These are phyloP conservation scores for Gnathonemus echidnorhynchus DNA, from an alignment of 2,113 vertebrate species.

Conservation along the genomic window DNA sequence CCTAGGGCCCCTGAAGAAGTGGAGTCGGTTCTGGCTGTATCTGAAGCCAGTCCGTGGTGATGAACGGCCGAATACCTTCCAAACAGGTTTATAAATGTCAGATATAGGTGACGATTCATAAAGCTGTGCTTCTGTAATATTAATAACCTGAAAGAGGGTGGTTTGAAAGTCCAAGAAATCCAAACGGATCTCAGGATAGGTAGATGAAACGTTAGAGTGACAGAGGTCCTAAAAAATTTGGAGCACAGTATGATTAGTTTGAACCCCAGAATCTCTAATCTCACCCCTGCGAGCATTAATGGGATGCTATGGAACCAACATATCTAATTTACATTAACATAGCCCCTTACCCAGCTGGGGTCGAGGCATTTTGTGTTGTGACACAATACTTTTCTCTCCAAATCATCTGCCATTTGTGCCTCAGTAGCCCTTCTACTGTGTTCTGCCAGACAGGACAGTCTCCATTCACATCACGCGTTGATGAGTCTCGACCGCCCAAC, in stretches of 20 bases:
- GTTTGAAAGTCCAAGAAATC: background rate
- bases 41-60: background rate
- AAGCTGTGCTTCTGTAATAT: background rate
- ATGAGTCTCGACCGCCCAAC: too few relatives aligned
- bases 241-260: too few relatives aligned
- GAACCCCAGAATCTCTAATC: too few relatives aligned
- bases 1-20: background rate
- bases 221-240: too few relatives aligned
- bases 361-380: too few relatives aligned
- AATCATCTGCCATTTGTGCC: too few relatives aligned
- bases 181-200: background rate
- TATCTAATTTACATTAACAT: background rate
- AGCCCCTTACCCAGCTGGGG: too few relatives aligned
- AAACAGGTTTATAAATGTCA: background rate
- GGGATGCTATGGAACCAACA: background rate
- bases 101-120: background rate
- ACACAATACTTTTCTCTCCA: too few relatives aligned
- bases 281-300: background rate
- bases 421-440: too few relatives aligned
- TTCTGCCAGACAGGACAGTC: background rate
- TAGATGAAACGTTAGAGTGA: background rate
- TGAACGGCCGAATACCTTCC: background rate
- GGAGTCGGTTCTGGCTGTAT: background rate
- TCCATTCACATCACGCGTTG: background rate
- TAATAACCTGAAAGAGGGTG: background rate